Conservation (phyloP, 2,797 vertebrate genomes). For the Micrastur ruficollis region DNA sequence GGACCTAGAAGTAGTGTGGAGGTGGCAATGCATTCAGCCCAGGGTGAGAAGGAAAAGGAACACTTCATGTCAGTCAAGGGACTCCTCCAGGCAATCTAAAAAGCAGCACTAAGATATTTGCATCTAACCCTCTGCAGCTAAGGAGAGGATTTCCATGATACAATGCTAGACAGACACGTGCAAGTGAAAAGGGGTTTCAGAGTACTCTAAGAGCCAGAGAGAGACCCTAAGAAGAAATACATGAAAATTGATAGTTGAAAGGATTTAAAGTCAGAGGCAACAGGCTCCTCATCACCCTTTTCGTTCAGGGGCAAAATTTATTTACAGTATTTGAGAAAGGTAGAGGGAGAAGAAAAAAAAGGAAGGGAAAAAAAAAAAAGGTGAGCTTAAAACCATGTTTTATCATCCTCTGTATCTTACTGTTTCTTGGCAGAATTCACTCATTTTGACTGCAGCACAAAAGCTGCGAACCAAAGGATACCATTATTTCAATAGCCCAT, state of each 20-base stretch:
- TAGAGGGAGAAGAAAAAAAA: accelerated
- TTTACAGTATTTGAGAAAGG: not conserved
- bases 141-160: not conserved
- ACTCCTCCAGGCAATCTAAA: constrained; percentile 35
- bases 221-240: not conserved
- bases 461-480: not conserved
- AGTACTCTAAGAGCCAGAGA: not conserved
- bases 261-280: not conserved
- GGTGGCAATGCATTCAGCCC: not conserved
- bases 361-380: not conserved
- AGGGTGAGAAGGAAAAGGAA: not conserved
- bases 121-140: not conserved
- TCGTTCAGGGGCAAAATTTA: not conserved
- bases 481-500: not conserved
- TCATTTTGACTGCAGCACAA: not conserved
- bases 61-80: not conserved
- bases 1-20: not conserved
- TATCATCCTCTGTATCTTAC: not conserved
- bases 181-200: not conserved
- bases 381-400: not conserved
- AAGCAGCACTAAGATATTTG: not conserved
- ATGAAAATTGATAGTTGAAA: not conserved
- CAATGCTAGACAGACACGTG: not conserved
- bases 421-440: not conserved
- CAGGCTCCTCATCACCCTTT: not conserved